Base-by-base conservation (phyloP, 2,888 invertebrate genomes). In the Tuta absoluta region DNA sequence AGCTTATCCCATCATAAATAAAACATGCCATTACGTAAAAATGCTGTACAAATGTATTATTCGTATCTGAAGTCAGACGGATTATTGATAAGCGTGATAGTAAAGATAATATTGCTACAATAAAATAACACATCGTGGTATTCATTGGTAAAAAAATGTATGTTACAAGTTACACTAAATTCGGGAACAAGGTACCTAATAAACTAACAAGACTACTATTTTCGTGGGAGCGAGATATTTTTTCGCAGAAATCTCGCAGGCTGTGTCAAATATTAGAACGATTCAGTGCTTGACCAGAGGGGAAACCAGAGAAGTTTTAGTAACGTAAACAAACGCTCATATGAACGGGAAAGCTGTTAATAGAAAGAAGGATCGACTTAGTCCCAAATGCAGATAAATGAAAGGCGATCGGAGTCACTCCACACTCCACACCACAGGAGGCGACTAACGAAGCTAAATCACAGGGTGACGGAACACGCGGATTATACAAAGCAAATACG, bases 371-470 rank as follows among this genome's bases (percentile, higher is more conserved):
- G 11, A 21, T 21, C 21, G 10, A 10, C 21, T 49, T 41, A 21
- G 17, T 37, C 23, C 14, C 24, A 57, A 21, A 49, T 57, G 17
- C 41, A 63, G 58, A 49, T 65, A 62, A 65, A 63, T 65, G 33
- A 65, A 62, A 62, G 37, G 45, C 59, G 38, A 62, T 53, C 19
- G 14, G 10, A 33, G 23, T 38, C 41, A 21, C 63, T 28, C 63
- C n/a, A 38, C 41, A 23, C 19, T n/a, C 24, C 41, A 21, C 63
- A 33, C 63, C n/a, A 38, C 41, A 23, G 59, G 65, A 63, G 51
- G 49, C 48, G 4, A 33, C 63, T 63, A 65, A 65, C 65, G 65
- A 65, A 63, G 19, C 37, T 23, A 60, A 65, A 65, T 65, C 56
- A 65, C 60, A 65, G 65, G 63, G 56, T 57, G 65, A 63, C 51